These are phyloP conservation scores for Geodia barretti DNA, from an alignment of 37 sponge, comb jelly and placozoan species.

Conservation along the genomic window DNA sequence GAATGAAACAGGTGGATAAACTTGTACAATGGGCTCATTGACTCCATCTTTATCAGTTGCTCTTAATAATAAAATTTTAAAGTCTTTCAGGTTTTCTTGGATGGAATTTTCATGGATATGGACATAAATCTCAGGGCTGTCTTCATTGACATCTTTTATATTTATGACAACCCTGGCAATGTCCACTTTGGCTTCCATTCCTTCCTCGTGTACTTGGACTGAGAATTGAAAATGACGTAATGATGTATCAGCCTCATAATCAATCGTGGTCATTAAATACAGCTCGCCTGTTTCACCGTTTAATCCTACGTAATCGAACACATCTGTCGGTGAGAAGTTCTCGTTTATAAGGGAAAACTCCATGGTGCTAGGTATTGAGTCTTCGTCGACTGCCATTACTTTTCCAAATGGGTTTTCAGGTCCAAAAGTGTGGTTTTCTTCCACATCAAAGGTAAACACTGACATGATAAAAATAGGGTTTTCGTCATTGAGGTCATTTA, in stretches of 20 bases:
- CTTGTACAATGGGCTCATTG: too few relatives aligned
- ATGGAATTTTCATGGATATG: too few relatives aligned
- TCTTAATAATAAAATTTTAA: too few relatives aligned
- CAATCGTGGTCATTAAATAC: slow-evolving; percentile 19
- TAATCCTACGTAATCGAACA: slow-evolving; percentile 9
- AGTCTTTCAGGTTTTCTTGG: too few relatives aligned
- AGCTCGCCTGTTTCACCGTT: slow-evolving; percentile 37
- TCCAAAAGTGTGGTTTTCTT: slow-evolving; percentile 47
- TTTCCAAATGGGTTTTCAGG: neutral
- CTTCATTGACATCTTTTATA: slow-evolving; percentile 26
- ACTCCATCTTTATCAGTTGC: too few relatives aligned
- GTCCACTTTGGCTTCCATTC: too few relatives aligned
- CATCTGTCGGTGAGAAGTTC: neutral
- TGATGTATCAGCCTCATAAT: slow-evolving; percentile 11
- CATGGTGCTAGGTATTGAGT: neutral
- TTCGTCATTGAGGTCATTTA: slow-evolving; percentile 33
- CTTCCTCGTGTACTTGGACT: slow-evolving; percentile 11
- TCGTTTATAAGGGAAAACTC: neutral
- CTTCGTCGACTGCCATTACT: neutral
- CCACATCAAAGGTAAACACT: slow-evolving; percentile 16
- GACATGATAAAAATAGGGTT: slow-evolving; percentile 39
- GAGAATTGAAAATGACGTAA: neutral
- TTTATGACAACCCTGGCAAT: neutral
- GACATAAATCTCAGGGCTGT: neutral
- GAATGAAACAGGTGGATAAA: neutral